Percentiles rank a stretch among this genome's conserved stretches.
Conservation (phyloP, 2,113 vertebrate genomes). For the Nothoprocta perdicaria region DNA sequence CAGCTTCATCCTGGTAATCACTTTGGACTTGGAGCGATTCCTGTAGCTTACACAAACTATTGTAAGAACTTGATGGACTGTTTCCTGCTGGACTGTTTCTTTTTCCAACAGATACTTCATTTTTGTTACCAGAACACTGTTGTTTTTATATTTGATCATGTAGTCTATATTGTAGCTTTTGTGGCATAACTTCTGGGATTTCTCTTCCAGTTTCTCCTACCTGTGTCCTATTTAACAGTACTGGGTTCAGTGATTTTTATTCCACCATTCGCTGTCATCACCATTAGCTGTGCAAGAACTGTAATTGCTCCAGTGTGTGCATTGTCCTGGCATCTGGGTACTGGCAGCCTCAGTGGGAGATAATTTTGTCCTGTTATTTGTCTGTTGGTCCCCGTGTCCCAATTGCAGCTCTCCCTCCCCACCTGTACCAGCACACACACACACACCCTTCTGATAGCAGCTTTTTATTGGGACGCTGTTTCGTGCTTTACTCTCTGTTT, state of each 20-base stretch:
- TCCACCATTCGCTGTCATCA: not conserved
- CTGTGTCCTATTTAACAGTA: not conserved
- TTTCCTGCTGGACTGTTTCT: not conserved
- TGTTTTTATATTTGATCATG: not conserved
- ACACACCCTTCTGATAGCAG: slow-evolving; percentile 8
- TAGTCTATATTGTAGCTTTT: not conserved
- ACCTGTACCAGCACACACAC: not conserved
- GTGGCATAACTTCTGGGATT: not conserved
- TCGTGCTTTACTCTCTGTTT: slow-evolving; percentile 1
- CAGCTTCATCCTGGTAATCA: slow-evolving; percentile 51
- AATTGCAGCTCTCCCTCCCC: slow-evolving; percentile 45
- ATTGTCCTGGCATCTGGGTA: not conserved
- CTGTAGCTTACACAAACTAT: not conserved
- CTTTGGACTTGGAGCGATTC: slow-evolving; percentile 39
- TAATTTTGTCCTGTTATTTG: slow-evolving; percentile 55
- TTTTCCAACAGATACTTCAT: not conserved
- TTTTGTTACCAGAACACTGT: not conserved
- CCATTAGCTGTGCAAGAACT: not conserved
- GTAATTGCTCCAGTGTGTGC: not conserved
- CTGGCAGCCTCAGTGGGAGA: slow-evolving; percentile 40
- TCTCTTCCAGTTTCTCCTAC: not conserved
- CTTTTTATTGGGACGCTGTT: not conserved
- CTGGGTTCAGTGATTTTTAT: not conserved
- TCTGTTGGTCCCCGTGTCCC: slow-evolving; percentile 42
- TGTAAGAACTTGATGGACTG: slow-evolving; percentile 20